Percentiles rank a stretch among this genome's conserved stretches.
These are phyloP conservation scores for Prostheceraeus crozeri DNA, from an alignment of 2,888 invertebrate genomes.

Conservation along the genomic window DNA sequence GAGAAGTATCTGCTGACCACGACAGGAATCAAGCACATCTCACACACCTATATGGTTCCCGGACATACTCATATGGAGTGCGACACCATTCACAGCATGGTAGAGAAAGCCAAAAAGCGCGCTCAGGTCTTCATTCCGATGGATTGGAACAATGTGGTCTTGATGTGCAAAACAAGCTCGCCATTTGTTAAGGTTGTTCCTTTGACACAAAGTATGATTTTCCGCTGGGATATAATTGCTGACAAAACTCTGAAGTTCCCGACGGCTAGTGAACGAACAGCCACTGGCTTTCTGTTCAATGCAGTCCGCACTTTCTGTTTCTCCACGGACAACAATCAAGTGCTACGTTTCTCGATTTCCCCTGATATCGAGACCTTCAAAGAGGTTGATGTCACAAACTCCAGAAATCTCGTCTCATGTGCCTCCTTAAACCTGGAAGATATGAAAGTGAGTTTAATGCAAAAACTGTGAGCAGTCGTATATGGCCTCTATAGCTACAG, in stretches of 20 bases:
- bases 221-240: slow-evolving; percentile 24
- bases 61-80: slow-evolving; percentile 16
- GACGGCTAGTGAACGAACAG: no score
- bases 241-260: slow-evolving; percentile 20
- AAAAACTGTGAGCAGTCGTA: no score
- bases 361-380: no score
- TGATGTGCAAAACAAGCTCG: slow-evolving; percentile 15
- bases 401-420: no score
- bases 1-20: slow-evolving; percentile 21
- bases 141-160: slow-evolving; percentile 24
- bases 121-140: slow-evolving; percentile 2
- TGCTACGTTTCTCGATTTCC: no score
- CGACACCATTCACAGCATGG: slow-evolving; percentile 18
- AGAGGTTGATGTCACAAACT: no score
- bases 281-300: no score
- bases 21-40: slow-evolving; percentile 8
- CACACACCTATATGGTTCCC: slow-evolving; percentile 22
- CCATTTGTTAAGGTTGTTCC: slow-evolving; percentile 23
- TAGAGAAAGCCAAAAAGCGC: slow-evolving; percentile 25
- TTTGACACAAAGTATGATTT: slow-evolving; percentile 11
- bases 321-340: no score
- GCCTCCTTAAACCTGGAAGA: no score
- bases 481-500: no score
- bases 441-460: no score
- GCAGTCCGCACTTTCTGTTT: no score